phyloP scores from a whole-genome alignment of 2,888 invertebrate species.

The Rhorus exstirpatorius region DNA sequence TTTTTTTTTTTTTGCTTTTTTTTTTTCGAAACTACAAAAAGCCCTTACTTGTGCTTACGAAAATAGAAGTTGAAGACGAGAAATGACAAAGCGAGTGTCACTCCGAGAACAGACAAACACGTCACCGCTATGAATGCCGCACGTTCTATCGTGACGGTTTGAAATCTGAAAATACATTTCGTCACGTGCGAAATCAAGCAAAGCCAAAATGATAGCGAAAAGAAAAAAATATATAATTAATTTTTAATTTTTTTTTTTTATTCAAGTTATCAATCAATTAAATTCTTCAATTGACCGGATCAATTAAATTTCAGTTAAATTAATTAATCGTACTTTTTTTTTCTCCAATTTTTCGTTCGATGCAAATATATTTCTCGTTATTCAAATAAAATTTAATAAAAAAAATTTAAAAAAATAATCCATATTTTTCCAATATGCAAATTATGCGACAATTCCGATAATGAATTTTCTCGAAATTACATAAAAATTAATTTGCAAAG shows the following conservation, averaged over 20 bases:
- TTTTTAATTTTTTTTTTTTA: neutral
- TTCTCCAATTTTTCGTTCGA: too few relatives aligned
- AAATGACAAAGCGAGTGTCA: slow-evolving; percentile 91
- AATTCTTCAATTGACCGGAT: too few relatives aligned
- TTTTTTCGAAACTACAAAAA: slow-evolving; percentile 5
- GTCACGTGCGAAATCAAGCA: neutral
- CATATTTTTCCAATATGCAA: too few relatives aligned
- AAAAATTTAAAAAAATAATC: too few relatives aligned
- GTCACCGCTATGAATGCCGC: slow-evolving; percentile 92
- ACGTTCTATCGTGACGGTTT: slow-evolving; percentile 92
- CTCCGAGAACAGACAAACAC: slow-evolving; percentile 91
- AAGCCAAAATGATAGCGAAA: neutral
- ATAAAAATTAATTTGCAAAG: too few relatives aligned
- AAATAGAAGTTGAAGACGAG: slow-evolving; percentile 94
- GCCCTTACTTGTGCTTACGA: slow-evolving; percentile 91
- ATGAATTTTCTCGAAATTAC: too few relatives aligned
- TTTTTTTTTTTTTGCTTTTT: neutral
- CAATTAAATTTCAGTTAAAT: too few relatives aligned
- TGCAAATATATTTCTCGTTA: too few relatives aligned
- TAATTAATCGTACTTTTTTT: too few relatives aligned
- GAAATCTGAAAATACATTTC: slow-evolving; percentile 86
- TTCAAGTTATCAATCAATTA: too few relatives aligned
- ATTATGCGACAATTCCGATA: too few relatives aligned
- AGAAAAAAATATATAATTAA: neutral
- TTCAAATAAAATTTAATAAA: too few relatives aligned